Percentiles rank a stretch among this genome's conserved stretches.
Evolutionary conservation across 1,140 invertebrate genomes (phyloP).

Genomic region (Bactericera cockerelli): DNA sequence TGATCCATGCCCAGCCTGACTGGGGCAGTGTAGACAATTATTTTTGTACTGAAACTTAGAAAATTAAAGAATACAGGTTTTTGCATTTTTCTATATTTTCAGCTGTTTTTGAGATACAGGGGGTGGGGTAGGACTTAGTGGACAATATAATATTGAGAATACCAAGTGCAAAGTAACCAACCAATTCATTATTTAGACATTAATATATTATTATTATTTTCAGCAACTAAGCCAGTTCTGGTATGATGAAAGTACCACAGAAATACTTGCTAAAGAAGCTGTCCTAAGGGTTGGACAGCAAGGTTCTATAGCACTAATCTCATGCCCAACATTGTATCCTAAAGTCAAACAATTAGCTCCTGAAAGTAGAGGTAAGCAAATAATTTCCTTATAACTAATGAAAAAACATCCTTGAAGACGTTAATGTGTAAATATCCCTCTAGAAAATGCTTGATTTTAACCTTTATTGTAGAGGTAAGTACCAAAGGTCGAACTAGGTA

Average conservation of each 20-base stretch:
- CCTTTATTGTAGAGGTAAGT: not conserved
- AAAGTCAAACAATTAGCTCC: slow-evolving; percentile 39
- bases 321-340: slow-evolving; percentile 73
- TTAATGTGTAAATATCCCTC: not conserved
- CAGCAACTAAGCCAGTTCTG: slow-evolving; percentile 96
- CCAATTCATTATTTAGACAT: no score
- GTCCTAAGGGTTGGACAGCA: slow-evolving; percentile 33
- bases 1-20: no score
- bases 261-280: slow-evolving; percentile 46
- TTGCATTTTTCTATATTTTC: no score
- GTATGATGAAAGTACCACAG: slow-evolving; percentile 69
- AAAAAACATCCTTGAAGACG: not conserved
- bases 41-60: no score
- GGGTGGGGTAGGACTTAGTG: no score
- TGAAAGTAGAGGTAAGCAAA: slow-evolving; percentile 18
- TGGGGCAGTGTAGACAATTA: no score
- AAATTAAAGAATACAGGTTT: no score
- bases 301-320: slow-evolving; percentile 66
- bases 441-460: not conserved
- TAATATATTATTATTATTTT: slow-evolving; percentile 30
- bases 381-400: not conserved
- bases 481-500: no score
- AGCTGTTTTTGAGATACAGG: no score
- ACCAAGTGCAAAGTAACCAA: no score
- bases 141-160: no score